Percentiles rank a stretch among this genome's conserved stretches.
Conservation (phyloP, 2,888 invertebrate species). For the Drosophila siamana region DNA sequence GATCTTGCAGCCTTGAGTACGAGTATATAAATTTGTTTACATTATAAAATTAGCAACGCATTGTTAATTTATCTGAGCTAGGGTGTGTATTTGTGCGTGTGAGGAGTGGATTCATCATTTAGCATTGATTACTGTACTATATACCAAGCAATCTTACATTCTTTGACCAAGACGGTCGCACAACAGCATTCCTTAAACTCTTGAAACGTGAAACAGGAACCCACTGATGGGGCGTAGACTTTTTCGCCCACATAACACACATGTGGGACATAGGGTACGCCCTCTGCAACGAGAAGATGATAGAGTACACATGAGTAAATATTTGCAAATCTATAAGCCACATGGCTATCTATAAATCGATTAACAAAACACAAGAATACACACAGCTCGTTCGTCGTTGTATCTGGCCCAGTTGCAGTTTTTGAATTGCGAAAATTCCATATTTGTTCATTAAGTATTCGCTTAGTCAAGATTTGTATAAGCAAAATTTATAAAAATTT, state of each 20-base stretch:
- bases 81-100: slow-evolving; percentile 31
- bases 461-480: slow-evolving; percentile 1
- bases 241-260: slow-evolving; percentile 84
- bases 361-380: slow-evolving; percentile 11
- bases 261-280: slow-evolving; percentile 85
- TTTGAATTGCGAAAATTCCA: slow-evolving; percentile 6
- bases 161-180: slow-evolving; percentile 79
- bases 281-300: slow-evolving; percentile 75
- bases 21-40: slow-evolving; percentile 56
- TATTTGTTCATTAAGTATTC: slow-evolving; percentile 2
- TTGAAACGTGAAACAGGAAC: slow-evolving; percentile 84
- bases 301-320: slow-evolving; percentile 9
- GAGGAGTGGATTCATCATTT: slow-evolving; percentile 35
- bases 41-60: slow-evolving; percentile 70
- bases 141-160: slow-evolving; percentile 80
- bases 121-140: slow-evolving; percentile 35
- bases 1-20: slow-evolving; percentile 31
- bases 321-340: slow-evolving; percentile 14
- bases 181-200: slow-evolving; percentile 85
- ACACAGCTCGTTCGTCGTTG: neutral
- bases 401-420: slow-evolving; percentile 15
- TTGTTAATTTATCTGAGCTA: slow-evolving; percentile 75
- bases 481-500: neutral
- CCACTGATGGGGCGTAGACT: slow-evolving; percentile 79
- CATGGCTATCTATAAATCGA: slow-evolving; percentile 25